Evolutionary conservation across 1,140 invertebrate genomes (phyloP).

Genomic region (Trachelipus rathkii): DNA sequence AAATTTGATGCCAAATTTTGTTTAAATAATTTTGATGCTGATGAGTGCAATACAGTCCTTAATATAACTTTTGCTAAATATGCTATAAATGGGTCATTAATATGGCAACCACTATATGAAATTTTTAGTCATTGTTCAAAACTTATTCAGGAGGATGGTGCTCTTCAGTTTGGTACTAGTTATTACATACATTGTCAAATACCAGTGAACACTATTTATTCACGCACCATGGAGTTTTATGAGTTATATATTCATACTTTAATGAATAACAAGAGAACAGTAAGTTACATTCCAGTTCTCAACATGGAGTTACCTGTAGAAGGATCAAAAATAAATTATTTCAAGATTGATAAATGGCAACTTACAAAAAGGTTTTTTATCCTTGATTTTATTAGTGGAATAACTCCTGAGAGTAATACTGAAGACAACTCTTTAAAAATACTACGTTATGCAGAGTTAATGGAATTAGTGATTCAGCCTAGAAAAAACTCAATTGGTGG

Average conservation of each 20-base stretch:
- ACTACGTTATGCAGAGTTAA: conserved; percentile 51
- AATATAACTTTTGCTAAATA: conserved; percentile 51
- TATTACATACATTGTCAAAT: conserved; percentile 56
- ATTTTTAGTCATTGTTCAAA: conserved; percentile 55
- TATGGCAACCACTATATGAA: too few species aligned
- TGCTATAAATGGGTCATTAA: conserved; percentile 45
- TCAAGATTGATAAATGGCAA: conserved; percentile 58
- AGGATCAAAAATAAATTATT: conserved; percentile 47
- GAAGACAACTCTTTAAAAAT: conserved; percentile 45
- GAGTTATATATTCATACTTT: conserved; percentile 58
- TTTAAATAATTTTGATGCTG: conserved; percentile 48
- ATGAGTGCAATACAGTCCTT: conserved; percentile 48
- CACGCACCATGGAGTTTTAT: conserved; percentile 55
- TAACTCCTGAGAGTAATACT: conserved; percentile 41
- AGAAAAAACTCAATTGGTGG: conserved; percentile 51
- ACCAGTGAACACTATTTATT: conserved; percentile 50
- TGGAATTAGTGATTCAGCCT: conserved; percentile 52
- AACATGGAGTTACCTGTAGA: conserved; percentile 51
- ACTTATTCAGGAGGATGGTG: conserved; percentile 54
- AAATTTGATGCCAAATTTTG: conserved; percentile 56
- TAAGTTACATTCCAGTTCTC: conserved; percentile 60
- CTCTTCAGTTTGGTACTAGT: conserved; percentile 59
- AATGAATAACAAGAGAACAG: conserved; percentile 51
- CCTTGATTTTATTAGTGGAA: conserved; percentile 58
- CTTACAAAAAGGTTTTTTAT: conserved; percentile 65